These are phyloP conservation scores for Sus cebifrons DNA, from an alignment of 2,797 vertebrate species.

Conservation along the genomic window DNA sequence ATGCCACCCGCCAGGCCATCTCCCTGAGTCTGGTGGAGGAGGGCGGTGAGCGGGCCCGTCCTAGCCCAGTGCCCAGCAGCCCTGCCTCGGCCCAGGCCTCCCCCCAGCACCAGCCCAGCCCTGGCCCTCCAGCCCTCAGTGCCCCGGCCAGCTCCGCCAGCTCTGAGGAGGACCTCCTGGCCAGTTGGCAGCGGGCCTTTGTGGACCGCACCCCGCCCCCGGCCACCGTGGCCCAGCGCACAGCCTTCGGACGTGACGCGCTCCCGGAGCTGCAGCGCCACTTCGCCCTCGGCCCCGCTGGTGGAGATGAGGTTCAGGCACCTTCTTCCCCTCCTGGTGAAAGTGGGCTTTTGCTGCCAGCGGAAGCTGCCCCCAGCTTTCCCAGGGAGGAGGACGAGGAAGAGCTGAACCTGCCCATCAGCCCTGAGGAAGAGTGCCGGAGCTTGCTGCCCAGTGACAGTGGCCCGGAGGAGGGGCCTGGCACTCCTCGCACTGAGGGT, in stretches of 20 bases:
- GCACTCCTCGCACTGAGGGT: slow-evolving; percentile 79
- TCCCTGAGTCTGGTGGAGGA: slow-evolving; percentile 97
- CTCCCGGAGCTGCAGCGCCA: slow-evolving; percentile 87
- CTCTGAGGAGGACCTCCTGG: slow-evolving; percentile 96
- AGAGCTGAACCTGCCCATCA: slow-evolving; percentile 90
- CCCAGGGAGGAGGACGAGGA: slow-evolving; percentile 90
- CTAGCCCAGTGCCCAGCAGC: slow-evolving; percentile 91
- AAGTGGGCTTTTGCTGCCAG: slow-evolving; percentile 90
- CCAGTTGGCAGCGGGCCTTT: slow-evolving; percentile 98
- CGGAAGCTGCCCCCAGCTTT: slow-evolving; percentile 83
- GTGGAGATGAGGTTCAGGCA: slow-evolving; percentile 92
- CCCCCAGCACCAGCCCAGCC: slow-evolving; percentile 86
- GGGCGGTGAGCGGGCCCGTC: slow-evolving; percentile 88
- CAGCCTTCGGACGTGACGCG: slow-evolving; percentile 93
- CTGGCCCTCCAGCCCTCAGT: slow-evolving; percentile 92
- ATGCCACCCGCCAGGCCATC: slow-evolving; percentile 98
- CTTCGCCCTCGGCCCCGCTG: slow-evolving; percentile 38
- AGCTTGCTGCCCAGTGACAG: slow-evolving; percentile 88
- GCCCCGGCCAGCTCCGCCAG: slow-evolving; percentile 95
- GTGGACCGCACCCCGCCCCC: slow-evolving; percentile 95
- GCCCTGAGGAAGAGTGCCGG: slow-evolving; percentile 93
- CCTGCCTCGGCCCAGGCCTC: slow-evolving; percentile 91
- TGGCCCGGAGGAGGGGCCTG: slow-evolving; percentile 58
- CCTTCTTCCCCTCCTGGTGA: slow-evolving; percentile 89
- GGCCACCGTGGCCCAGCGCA: slow-evolving; percentile 92